Base-by-base conservation (phyloP, 2,113 vertebrate genomes). In the Neotragus moschatus region DNA sequence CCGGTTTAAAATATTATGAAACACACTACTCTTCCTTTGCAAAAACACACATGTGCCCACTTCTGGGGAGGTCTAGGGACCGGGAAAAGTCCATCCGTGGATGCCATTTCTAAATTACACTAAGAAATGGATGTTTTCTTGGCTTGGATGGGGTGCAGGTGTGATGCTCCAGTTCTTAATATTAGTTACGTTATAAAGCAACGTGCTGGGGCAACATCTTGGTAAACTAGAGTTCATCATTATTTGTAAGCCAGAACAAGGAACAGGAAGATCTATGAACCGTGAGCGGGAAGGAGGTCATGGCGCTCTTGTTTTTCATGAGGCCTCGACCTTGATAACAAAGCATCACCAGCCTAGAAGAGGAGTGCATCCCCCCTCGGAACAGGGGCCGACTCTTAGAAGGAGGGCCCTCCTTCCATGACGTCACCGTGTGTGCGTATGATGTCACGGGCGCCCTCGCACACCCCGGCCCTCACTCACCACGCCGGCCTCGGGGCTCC, bases 401-500 rank as follows among this genome's bases (percentile, higher is more conserved):
- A 17, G 77, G 51, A 56, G 26, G 17, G 17, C 10, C 43, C 39
- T 53, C 8, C 11, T 95, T 12, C 5, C 9, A 2, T 26, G 39
- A 95, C 0, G 2, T 56, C 82, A 63, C 61, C 3, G 45, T 8
- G 25, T 4, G 19, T 6, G 6, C 0, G 2, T 36, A 61, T 25
- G 60, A 88, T 1, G 2, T 75, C 49, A 56, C 73, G 6, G 6
- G 9, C 2, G 43, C 3, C 43, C 4, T 11, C 5, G 2, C 3
- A 4, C 14, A 17, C 49, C 49, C 25, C 30, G 21, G 75, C 45
- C 4, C 43, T 77, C 55, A 98, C 99, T 99, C 97, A 99, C 99
- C 99, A 99, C 99, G 0, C 99, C 99, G 3, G 99, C 99, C 98
- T 99, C 99, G 0, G 99, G 99, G 98, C 99, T 99, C 97, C 99